These are phyloP conservation scores for Bibio marci DNA, from an alignment of 2,888 invertebrate species.

Conservation along the genomic window DNA sequence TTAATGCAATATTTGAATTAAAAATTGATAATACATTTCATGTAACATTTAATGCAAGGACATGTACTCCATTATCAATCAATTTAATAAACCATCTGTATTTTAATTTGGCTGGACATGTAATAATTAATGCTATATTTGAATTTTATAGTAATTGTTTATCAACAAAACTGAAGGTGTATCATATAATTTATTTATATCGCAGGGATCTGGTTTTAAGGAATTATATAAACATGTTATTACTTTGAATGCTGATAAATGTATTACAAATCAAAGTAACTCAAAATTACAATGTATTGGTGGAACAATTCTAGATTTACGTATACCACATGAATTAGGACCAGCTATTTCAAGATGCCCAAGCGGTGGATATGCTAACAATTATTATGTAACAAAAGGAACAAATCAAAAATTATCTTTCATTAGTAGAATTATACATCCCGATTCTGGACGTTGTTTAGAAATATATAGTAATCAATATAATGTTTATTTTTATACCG, in stretches of 20 bases:
- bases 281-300: not conserved
- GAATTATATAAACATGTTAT: conserved; percentile 5
- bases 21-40: conserved; percentile 1
- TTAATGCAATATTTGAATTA: not conserved
- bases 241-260: conserved; percentile 2
- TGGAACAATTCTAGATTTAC: conserved; percentile 4
- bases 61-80: conserved; percentile 1
- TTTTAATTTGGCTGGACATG: conserved; percentile 5
- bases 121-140: not conserved
- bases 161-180: too few species aligned
- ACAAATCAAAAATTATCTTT: not conserved
- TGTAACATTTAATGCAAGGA: not conserved
- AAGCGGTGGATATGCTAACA: not conserved
- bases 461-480: conserved; percentile 4
- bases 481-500: not conserved
- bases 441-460: conserved; percentile 1
- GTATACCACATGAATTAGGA: conserved; percentile 3
- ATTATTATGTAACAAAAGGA: not conserved
- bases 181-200: too few species aligned
- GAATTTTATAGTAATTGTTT: too few species aligned
- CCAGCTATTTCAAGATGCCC: not conserved
- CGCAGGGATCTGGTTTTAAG: not conserved
- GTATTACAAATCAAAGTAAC: not conserved
- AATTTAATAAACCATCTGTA: not conserved
- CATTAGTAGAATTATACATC: conserved; percentile 3